Conservation (phyloP, 2,113 vertebrate genomes). For the Xenopus tropicalis region UCB_Xtro_10.0 CM004451.2:49889001-49889500, state of each 20-base stretch:
- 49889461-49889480: no score
- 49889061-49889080: conserved; percentile 34
- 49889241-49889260: background rate
- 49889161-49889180: conserved; percentile 26
- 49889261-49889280: background rate
- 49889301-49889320: no score
- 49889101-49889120: conserved; percentile 24
- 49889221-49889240: background rate
- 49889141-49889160: conserved; percentile 23
- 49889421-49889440: no score
- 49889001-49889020: conserved; percentile 35
- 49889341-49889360: no score
- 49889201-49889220: background rate
- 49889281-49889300: background rate
- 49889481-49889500: no score
- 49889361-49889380: no score
- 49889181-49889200: conserved; percentile 15
- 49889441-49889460: no score
- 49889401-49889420: no score
- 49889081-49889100: conserved; percentile 36
- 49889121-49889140: conserved; percentile 19
- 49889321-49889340: no score
- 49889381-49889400: no score
- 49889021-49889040: conserved; percentile 34
- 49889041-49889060: conserved; percentile 45